Conservation (phyloP, 1,140 invertebrate species). For the Temnothorax nylanderi region DNA sequence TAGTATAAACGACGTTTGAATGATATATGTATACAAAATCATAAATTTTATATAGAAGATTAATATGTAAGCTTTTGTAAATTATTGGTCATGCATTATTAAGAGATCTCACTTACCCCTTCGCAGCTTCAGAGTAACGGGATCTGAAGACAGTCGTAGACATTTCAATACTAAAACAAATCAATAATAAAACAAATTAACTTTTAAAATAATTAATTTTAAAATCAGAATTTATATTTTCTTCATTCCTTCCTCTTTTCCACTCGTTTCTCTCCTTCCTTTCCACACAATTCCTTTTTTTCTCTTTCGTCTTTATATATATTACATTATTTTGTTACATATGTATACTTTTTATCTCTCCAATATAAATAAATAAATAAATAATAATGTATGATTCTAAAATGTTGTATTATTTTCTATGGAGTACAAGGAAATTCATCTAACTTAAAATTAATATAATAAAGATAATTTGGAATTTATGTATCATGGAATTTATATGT, state of each 20-base stretch:
- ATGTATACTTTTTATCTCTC: background rate
- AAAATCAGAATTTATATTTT: background rate
- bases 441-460: background rate
- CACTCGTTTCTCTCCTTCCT: background rate
- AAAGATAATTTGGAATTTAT: slow-evolving; percentile 4
- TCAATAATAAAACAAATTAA: slow-evolving; percentile 75
- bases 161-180: slow-evolving; percentile 95
- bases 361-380: slow-evolving; percentile 1
- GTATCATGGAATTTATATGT: too few species aligned
- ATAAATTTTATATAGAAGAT: slow-evolving; percentile 2
- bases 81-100: background rate
- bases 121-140: slow-evolving; percentile 94
- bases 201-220: slow-evolving; percentile 7
- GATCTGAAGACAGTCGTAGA: slow-evolving; percentile 94
- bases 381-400: slow-evolving; percentile 8
- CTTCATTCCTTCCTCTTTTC: background rate
- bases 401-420: background rate
- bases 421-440: background rate
- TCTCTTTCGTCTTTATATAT: background rate
- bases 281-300: background rate
- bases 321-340: background rate
- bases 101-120: slow-evolving; percentile 89
- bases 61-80: slow-evolving; percentile 31
- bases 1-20: background rate
- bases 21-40: background rate